Conservation (phyloP, 2,888 invertebrate species). For the Eulithis prunata region DNA sequence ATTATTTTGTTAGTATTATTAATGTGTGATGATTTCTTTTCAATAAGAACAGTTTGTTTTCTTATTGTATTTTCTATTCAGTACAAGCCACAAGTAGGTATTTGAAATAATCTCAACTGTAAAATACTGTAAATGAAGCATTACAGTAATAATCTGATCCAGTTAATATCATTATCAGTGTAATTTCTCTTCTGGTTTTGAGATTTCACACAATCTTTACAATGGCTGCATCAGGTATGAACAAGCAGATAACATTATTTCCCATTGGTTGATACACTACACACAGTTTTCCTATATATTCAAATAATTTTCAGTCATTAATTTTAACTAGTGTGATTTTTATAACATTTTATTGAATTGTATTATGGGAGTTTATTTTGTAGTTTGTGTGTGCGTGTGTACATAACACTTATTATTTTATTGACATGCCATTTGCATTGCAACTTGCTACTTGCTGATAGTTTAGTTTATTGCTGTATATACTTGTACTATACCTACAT, state of each 20-base stretch:
- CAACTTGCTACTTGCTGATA: constrained; percentile 17
- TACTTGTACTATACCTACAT: not conserved
- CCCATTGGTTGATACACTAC: not conserved
- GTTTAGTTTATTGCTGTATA: not conserved
- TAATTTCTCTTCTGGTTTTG: constrained; percentile 1
- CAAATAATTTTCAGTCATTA: not conserved
- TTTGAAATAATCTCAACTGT: too few relatives aligned
- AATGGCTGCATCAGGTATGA: constrained; percentile 20
- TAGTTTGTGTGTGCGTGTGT: constrained; percentile 17
- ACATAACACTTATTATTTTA: constrained; percentile 18
- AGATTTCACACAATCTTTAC: not conserved
- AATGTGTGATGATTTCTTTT: too few relatives aligned
- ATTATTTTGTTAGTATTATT: too few relatives aligned
- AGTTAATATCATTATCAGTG: constrained; percentile 3
- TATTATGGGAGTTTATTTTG: not conserved
- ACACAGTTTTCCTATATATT: not conserved
- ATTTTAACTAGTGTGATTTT: constrained; percentile 12
- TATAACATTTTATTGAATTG: not conserved
- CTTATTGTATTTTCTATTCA: too few relatives aligned
- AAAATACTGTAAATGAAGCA: not conserved
- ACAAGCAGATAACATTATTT: constrained; percentile 1
- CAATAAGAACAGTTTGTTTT: too few relatives aligned
- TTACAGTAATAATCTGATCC: not conserved
- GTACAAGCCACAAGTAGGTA: too few relatives aligned
- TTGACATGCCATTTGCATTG: constrained; percentile 10